phyloP scores from a whole-genome alignment of 2,888 invertebrate species.

The Tetrapedia diversipes region DNA sequence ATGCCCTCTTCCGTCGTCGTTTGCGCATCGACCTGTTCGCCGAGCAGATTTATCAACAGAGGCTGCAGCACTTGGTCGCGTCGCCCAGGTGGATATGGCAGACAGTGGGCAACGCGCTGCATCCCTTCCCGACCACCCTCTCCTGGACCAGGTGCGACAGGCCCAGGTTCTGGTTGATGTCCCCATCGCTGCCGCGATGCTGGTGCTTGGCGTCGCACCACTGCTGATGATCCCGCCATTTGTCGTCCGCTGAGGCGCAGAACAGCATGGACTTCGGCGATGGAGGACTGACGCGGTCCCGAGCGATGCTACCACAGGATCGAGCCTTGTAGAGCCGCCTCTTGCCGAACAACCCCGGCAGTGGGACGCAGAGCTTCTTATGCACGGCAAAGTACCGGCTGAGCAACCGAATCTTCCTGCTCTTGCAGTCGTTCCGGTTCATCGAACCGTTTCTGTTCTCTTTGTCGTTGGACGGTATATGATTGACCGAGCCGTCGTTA shows the following conservation, averaged over 20 bases:
- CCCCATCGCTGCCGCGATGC: constrained; percentile 82
- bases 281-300: constrained; percentile 84
- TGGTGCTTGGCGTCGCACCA: constrained; percentile 80
- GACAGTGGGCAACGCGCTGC: constrained; percentile 83
- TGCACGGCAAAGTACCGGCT: constrained; percentile 89
- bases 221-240: constrained; percentile 82
- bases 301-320: constrained; percentile 86
- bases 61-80: constrained; percentile 85
- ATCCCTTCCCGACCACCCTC: constrained; percentile 78
- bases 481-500: constrained; percentile 66
- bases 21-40: constrained; percentile 33
- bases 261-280: constrained; percentile 79
- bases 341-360: constrained; percentile 85
- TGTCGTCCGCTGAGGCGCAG: constrained; percentile 76
- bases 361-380: constrained; percentile 86
- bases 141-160: constrained; percentile 76
- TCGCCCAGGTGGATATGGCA: constrained; percentile 85
- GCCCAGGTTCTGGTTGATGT: constrained; percentile 84
- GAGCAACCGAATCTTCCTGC: constrained; percentile 85
- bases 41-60: constrained; percentile 83
- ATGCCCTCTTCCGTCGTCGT: constrained; percentile 23
- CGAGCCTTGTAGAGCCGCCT: constrained; percentile 86
- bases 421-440: constrained; percentile 78
- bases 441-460: constrained; percentile 71
- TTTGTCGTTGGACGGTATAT: constrained; percentile 74